Base-by-base conservation (phyloP, 2,888 invertebrate genomes). In the Exephanes ischioxanthus region DNA sequence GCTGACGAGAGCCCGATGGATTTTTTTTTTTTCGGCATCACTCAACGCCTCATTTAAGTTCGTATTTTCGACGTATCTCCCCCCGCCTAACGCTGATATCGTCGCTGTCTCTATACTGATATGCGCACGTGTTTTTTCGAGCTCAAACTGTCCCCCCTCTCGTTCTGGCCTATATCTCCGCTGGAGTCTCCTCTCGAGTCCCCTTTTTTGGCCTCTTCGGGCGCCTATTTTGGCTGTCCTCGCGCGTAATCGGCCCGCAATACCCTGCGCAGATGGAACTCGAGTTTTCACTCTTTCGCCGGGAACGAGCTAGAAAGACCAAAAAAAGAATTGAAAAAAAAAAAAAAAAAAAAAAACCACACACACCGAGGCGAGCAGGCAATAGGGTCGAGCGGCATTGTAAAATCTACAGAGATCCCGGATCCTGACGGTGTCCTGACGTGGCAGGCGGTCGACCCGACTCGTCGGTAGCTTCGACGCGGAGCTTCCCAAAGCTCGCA, bases 361-460 rank as follows among this genome's bases (percentile, higher is more conserved):
- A 80, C 45, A 26, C 71, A 45, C 66, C 33, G 76, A 73, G 73
- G 68, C 53, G 51, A 84, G 73, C 51, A 73, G 77, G 82, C 79
- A 81, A 76, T 67, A 72, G 79, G 7, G n/a, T 9, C 45, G 45
- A 48, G 26, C 11, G 11, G 58, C 83, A 80, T 78, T 86, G 86
- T 83, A 19, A 80, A 83, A 80, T 72, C 76, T 83, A 78, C 73
- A 83, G 80, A 86, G 80, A 73, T 81, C 84, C 87, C 73, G 90
- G 87, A 90, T 91, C 91, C 92, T 91, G 91, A 92, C 92, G 86
- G 80, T 73, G 80, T 93, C 93, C 93, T 93, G 93, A 93, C 93
- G 93, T 91, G 89, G 92, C 93, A 93, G 83, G 26, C 89, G 89
- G 88, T 80, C 79, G 80, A 51, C 72, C 45, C 80, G 61, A 45